Base-by-base conservation (phyloP, 2,888 invertebrate genomes). In the Thumatha senex region DNA sequence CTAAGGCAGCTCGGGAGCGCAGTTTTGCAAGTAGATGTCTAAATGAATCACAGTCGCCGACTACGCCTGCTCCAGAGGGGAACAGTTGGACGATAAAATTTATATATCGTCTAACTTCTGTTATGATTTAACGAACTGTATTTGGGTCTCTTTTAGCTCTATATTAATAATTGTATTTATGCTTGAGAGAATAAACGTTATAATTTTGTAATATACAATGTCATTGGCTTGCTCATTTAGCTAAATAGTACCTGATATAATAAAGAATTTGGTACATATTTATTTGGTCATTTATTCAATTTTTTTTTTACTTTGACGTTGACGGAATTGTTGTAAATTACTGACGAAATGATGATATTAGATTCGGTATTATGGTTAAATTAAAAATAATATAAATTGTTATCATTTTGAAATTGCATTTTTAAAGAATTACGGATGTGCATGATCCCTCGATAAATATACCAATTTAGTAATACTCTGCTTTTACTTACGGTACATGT, bases 41-140 rank as follows among this genome's bases (percentile, higher is more conserved):
- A 79, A 87, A 87, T 86, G 87, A 87, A 87, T 88, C 82, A 84
- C 76, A 74, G 76, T 74, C 65, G 63, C 67, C 70, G 72, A 74
- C 73, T 80, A 74, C 74, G 75, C 78, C 75, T 71, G 70, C 70
- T 70, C 65, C 48, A 44, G 54, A 63, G 74, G 74, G 78, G 73
- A 76, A 71, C 79, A 78, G 78, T 83, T 80, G 76, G 75, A 75
- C 78, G 74, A 84, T 84, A 82, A 86, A 86, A 84, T 87, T 84
- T 82, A 85, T 86, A 83, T 84, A 85, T 86, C 80, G 79, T 73
- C 80, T 80, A 84, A 88, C 83, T 87, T 83, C 76, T 82, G 84
- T 80, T 84, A 82, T 86, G 83, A 86, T 85, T 85, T 85, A 86
- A 86, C 84, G 84, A 86, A 86, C 83, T 82, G 80, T 72, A 79